Conservation (phyloP, 2,113 vertebrate genomes). For the Oenanthe melanoleuca region DNA sequence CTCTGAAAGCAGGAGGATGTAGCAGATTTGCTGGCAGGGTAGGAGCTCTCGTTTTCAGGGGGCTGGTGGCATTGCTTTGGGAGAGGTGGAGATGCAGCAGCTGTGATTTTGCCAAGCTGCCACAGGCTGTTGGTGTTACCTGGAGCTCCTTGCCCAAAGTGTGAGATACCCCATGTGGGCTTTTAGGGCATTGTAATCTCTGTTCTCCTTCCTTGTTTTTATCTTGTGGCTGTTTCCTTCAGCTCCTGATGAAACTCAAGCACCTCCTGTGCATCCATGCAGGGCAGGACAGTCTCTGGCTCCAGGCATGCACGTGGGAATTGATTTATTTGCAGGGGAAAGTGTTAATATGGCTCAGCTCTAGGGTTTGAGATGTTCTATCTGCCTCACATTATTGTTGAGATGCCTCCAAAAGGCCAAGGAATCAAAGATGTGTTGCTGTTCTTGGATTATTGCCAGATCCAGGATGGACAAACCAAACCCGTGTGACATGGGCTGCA, state of each 20-base stretch:
- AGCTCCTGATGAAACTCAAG: not conserved
- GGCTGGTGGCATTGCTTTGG: not conserved
- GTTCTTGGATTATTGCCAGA: not conserved
- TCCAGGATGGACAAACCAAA: not conserved
- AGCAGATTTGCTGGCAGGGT: constrained; percentile 33
- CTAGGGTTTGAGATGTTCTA: not conserved
- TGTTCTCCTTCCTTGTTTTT: not conserved
- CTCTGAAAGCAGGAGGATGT: constrained; percentile 27
- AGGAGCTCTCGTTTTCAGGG: not conserved
- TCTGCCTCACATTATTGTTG: rapidly evolving
- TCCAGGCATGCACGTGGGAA: not conserved
- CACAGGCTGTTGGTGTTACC: not conserved
- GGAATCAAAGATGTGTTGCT: not conserved
- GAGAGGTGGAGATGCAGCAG: not conserved
- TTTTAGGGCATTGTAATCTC: not conserved
- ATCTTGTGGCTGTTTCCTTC: not conserved
- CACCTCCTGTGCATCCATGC: not conserved
- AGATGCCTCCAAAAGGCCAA: not conserved
- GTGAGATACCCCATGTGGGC: not conserved
- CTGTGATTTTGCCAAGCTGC: not conserved
- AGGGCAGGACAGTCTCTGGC: not conserved
- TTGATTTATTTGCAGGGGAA: not conserved
- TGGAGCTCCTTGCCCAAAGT: not conserved
- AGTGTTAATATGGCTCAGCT: not conserved
- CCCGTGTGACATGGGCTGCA: rapidly evolving